Conservation (phyloP, 2,113 vertebrate species). For the Pseudois nayaur region DNA sequence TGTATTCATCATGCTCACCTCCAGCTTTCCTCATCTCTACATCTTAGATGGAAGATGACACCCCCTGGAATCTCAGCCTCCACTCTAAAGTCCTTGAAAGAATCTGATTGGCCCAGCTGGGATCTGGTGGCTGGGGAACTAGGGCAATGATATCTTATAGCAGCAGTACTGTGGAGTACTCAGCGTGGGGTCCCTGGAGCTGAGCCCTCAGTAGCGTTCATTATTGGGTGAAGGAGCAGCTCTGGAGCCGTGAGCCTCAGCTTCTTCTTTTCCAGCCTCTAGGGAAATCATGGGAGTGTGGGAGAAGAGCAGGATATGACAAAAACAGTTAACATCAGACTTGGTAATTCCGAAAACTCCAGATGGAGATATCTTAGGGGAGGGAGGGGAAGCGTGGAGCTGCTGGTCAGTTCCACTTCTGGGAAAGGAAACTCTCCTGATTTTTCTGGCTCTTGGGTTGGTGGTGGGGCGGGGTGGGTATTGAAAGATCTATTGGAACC, state of each 20-base stretch:
- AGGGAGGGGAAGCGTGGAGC: neutral
- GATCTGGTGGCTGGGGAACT: neutral
- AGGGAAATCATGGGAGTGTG: neutral
- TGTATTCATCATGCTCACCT: neutral
- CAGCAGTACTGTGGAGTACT: neutral
- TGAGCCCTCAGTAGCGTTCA: neutral
- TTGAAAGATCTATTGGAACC: neutral
- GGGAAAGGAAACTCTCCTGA: neutral
- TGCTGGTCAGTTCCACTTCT: neutral
- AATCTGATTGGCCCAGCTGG: neutral
- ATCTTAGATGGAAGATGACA: neutral
- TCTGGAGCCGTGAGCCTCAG: neutral
- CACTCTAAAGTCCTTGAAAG: neutral
- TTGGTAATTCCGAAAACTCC: slow-evolving; percentile 4
- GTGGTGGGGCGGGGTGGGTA: neutral
- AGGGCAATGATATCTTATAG: neutral
- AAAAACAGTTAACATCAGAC: neutral
- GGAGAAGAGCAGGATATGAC: neutral
- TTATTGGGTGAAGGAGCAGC: neutral
- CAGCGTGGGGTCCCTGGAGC: fast-evolving
- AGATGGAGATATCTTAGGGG: neutral
- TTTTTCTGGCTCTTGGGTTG: neutral
- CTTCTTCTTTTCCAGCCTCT: neutral
- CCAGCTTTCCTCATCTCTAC: neutral
- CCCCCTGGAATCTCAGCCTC: neutral